These are phyloP conservation scores for Orestias chungarensis DNA, from an alignment of 2,797 vertebrate genomes.

Conservation along the genomic window DNA sequence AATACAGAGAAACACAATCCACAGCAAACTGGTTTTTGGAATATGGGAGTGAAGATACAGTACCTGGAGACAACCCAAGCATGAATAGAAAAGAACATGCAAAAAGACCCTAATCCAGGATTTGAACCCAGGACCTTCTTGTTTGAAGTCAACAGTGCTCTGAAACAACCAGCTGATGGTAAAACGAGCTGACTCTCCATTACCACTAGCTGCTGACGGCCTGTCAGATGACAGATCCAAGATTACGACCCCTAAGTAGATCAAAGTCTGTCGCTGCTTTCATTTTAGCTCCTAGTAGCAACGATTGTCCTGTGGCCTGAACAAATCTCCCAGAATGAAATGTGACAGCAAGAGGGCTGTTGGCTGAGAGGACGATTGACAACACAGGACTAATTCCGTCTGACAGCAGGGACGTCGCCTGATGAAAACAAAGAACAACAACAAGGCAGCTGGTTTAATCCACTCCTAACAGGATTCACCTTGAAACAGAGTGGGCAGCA, in stretches of 20 bases:
- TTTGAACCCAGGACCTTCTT: neutral
- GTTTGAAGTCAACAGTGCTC: neutral
- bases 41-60: neutral
- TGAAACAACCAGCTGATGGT: conserved; percentile 5
- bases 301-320: conserved; percentile 32
- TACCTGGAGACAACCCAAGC: too few relatives aligned
- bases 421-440: conserved; percentile 65
- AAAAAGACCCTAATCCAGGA: neutral
- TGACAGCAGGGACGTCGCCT: conserved; percentile 62
- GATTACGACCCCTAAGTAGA: conserved; percentile 50
- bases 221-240: conserved; percentile 34
- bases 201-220: conserved; percentile 37
- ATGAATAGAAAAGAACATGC: too few relatives aligned
- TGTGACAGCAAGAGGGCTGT: conserved; percentile 23
- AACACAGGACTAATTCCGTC: conserved; percentile 62
- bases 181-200: conserved; percentile 24
- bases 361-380: conserved; percentile 46
- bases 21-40: neutral
- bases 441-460: conserved; percentile 68
- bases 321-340: conserved; percentile 40
- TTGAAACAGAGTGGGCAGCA: conserved; percentile 37
- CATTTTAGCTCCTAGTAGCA: conserved; percentile 44
- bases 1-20: neutral
- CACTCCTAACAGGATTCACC: conserved; percentile 66
- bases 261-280: conserved; percentile 44